Evolutionary conservation across 2,797 vertebrate species (phyloP), one percentile per base, ranked within the genome.

Genomic region (Brachyalestes nurse): DNA sequence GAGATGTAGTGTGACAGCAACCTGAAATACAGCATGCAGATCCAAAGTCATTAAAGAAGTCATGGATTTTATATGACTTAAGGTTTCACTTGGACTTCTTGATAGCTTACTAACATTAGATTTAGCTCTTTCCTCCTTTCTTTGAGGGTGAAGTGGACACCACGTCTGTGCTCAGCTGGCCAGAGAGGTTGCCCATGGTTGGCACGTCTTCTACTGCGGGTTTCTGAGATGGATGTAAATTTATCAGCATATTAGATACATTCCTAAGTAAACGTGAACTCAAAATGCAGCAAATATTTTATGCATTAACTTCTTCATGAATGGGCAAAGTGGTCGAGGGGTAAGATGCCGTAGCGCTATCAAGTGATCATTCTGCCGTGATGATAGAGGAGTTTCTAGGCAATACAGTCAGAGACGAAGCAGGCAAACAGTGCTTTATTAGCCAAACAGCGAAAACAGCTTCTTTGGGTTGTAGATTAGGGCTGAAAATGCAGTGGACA

Each of bases 111-210:
- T 45, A 38, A 60, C 17, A 85, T 85, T 77, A 10, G 55, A 51
- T 91, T 85, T 94, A 95, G 79, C 90, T 93, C 82, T 91, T 93
- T 49, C 90, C 85, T 72, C 90, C 90, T 80, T 92, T 89, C 80
- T 86, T 91, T 72, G 83, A 69, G 9, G 85, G 51, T 17, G 92
- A 87, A 57, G 86, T 85, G 13, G 87, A 61, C 79, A 92, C 90
- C 9, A 95, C 89, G 2, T 93, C 92, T 71, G 91, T 90, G 85
- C 88, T 91, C 3, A n/a, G 83, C 84, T 90, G 83, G 67, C 84
- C 83, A 16, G 92, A 75, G 5, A 75, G 85, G 38, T 77, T 76
- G 25, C 87, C 90, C 1, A 67, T 0, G 9, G 87, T 86, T 53
- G 89, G 64, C 0, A 83, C 82, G n/a, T 90, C 91, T 12, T 88